phyloP scores from a whole-genome alignment of 2,113 vertebrate genomes.

The Lophura nycthemera region DNA sequence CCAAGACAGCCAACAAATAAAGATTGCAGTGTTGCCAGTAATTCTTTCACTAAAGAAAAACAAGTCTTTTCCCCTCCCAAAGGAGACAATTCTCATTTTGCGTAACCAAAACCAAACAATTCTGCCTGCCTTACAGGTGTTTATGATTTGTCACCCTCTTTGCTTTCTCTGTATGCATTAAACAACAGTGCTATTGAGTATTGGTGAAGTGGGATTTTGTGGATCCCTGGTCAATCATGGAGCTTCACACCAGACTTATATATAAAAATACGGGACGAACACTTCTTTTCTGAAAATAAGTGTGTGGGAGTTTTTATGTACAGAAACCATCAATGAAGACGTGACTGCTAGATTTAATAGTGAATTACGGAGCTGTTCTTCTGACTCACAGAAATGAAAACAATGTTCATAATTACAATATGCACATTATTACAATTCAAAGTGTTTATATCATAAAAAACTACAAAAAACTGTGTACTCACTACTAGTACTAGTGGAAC shows the following conservation, averaged over 20 bases:
- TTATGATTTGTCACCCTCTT: not conserved
- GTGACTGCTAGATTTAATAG: not conserved
- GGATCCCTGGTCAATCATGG: not conserved
- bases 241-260: not conserved
- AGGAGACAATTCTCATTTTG: not conserved
- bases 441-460: not conserved
- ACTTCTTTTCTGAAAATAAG: not conserved
- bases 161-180: not conserved
- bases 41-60: not conserved
- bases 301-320: not conserved
- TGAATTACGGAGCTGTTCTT: not conserved
- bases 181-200: not conserved
- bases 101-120: not conserved
- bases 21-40: slow-evolving; percentile 12
- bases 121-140: not conserved
- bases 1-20: not conserved
- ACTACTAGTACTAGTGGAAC: not conserved
- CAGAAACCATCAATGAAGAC: not conserved
- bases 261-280: not conserved
- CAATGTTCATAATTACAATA: not conserved
- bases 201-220: not conserved
- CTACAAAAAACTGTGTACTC: not conserved
- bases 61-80: not conserved
- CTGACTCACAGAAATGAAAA: not conserved
- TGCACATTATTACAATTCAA: accelerated